Conservation (phyloP, 2,113 vertebrate genomes). For the Ptyas mucosa region DNA sequence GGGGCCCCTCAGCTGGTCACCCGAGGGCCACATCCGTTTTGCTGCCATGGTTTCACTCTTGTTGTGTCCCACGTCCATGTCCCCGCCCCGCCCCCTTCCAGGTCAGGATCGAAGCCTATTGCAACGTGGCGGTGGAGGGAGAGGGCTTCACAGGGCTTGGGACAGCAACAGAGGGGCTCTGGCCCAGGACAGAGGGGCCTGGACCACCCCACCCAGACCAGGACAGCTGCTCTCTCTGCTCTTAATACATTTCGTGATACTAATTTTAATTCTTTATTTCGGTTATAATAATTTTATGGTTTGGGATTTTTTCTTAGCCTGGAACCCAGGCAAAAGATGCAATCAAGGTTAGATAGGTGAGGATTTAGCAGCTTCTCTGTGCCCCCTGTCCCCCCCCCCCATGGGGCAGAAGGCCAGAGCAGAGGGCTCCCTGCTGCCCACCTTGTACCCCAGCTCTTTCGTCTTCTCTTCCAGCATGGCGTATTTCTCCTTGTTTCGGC, state of each 20-base stretch:
- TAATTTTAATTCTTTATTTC: not conserved
- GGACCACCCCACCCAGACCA: not conserved
- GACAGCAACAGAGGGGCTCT: not conserved
- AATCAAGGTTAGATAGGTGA: not conserved
- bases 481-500: conserved; percentile 84
- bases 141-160: not conserved
- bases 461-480: conserved; percentile 84
- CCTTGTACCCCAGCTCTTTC: conserved; percentile 93
- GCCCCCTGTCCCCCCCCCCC: not conserved
- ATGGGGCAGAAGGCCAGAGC: not conserved
- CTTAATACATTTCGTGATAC: not conserved
- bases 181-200: not conserved
- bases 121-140: not conserved
- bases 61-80: too few species aligned
- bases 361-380: not conserved
- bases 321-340: not conserved
- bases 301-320: not conserved
- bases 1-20: too few species aligned
- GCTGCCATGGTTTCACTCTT: too few species aligned
- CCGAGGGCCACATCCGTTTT: not conserved
- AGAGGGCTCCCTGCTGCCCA: conserved; percentile 34
- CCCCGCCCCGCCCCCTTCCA: too few species aligned
- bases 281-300: not conserved
- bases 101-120: not conserved
- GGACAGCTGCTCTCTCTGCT: not conserved